A percentile compares a stretch with the other conserved stretches of the same genome.
phyloP scores from a whole-genome alignment of 1,140 invertebrate genomes.

The Calliopsis andreniformis region DNA sequence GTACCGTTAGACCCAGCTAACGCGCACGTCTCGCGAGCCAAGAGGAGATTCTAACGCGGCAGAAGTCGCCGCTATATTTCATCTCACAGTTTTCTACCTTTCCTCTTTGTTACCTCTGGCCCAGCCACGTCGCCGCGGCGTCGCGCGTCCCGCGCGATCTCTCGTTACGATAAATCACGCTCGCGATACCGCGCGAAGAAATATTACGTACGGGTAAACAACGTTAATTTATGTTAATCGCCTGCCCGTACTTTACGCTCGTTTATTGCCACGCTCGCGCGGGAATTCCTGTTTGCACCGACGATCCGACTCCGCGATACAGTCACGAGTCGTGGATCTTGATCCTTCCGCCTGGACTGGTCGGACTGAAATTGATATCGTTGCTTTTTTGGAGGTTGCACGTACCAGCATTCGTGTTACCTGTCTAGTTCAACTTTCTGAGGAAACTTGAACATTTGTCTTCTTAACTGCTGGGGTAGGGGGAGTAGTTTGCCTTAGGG shows the following conservation, averaged over 20 bases:
- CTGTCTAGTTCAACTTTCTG: neutral
- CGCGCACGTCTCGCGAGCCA: neutral
- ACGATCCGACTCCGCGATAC: constrained; percentile 19
- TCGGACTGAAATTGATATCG: neutral
- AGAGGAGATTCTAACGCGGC: constrained; percentile 32
- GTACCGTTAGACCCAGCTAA: constrained; percentile 30
- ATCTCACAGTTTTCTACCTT: constrained; percentile 39
- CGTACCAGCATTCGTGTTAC: neutral
- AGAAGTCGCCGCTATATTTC: constrained; percentile 33
- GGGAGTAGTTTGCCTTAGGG: too few relatives aligned
- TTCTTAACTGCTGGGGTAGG: neutral
- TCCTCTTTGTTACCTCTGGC: constrained; percentile 33
- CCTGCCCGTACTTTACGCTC: constrained; percentile 32
- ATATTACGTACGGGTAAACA: constrained; percentile 50
- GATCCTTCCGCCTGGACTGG: neutral
- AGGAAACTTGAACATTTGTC: neutral
- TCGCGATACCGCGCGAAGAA: constrained; percentile 31
- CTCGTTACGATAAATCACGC: constrained; percentile 51
- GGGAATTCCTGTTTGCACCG: constrained; percentile 18
- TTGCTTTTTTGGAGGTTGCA: neutral
- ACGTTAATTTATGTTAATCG: constrained; percentile 51
- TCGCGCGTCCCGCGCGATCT: constrained; percentile 35
- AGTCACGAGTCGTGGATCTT: neutral
- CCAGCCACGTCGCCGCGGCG: neutral
- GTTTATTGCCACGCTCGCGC: constrained; percentile 35